Evolutionary conservation across 2,797 vertebrate genomes (phyloP), one percentile per base, ranked within the genome.

Genomic region (Clarias laeviceps): DNA sequence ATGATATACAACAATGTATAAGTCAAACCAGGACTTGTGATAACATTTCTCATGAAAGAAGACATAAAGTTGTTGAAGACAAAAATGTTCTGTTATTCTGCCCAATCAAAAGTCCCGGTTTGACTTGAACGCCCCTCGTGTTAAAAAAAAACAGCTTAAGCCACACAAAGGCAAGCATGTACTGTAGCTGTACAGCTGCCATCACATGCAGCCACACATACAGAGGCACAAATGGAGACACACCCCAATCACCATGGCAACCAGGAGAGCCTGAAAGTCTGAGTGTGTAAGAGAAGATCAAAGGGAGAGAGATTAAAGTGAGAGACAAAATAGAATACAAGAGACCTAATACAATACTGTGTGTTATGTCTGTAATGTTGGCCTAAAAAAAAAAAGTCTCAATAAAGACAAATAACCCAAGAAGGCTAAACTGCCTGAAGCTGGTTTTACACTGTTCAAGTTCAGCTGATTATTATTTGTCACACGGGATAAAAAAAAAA

Each of bases 201-300:
- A 74, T 59, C 18, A 34, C 74, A 59, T 59, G 74, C 54, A 32
- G 29, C 0, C 11, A 29, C n/a, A 54, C 72, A 74, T 12, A 29
- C 24, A 56, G 4, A 50, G 12, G 6, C 72, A 54, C 32, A 61
- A 59, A 78, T 34, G 20, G 76, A 61, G 54, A 24, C 76, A 78
- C 74, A 59, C 74, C 74, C 73, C 74, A 57, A 57, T 77, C 54
- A 57, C 74, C 74, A 77, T 59, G 54, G 54, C 74, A 77, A 77
- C 73, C 76, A 15, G 50, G n/a, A 54, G 37, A 80, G 54, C 73
- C 45, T 20, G 54, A 27, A 11, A 32, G 8, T 76, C 73, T 57
- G 54, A 77, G 27, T 34, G 73, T 57, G 73, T 74, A 57, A 20
- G 17, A 32, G 73, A 57, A 32, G 3, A 77, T 57, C 27, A 34